phyloP scores from a whole-genome alignment of 2,113 vertebrate genomes.

The Lipophrys pholis region DNA sequence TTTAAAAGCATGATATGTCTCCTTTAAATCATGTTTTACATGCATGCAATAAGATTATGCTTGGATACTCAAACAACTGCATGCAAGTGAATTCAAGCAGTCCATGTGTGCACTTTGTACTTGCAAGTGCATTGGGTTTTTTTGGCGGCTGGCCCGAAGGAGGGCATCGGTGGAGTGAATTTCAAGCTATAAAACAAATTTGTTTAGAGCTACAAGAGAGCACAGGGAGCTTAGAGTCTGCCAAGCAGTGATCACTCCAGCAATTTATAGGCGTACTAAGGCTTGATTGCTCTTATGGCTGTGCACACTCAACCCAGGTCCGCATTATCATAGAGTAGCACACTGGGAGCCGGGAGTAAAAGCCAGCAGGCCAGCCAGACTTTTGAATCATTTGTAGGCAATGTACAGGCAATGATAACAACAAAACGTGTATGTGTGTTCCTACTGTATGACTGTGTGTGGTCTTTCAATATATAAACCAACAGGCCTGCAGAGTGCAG shows the following conservation, averaged over 20 bases:
- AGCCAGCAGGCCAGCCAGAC: conserved; percentile 15
- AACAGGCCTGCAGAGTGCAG: conserved; percentile 35
- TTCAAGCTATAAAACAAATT: conserved; percentile 66
- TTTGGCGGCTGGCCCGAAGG: conserved; percentile 19
- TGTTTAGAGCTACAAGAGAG: conserved; percentile 57
- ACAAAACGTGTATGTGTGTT: conserved; percentile 16
- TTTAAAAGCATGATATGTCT: too few relatives aligned
- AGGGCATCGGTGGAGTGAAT: conserved; percentile 45
- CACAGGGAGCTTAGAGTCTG: conserved; percentile 57
- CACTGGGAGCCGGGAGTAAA: conserved; percentile 21
- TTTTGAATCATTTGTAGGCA: conserved; percentile 30
- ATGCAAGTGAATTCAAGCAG: conserved; percentile 1
- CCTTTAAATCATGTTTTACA: conserved; percentile 38
- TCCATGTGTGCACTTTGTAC: conserved; percentile 15
- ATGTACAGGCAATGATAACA: conserved; percentile 30
- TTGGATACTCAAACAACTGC: conserved; percentile 20
- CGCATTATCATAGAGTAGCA: conserved; percentile 54
- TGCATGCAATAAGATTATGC: not conserved
- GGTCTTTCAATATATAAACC: conserved; percentile 43
- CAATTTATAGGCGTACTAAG: conserved; percentile 71
- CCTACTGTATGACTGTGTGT: conserved; percentile 49
- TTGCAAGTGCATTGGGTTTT: conserved; percentile 37
- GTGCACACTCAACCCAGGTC: conserved; percentile 47
- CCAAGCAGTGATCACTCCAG: conserved; percentile 69
- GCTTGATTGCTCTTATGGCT: conserved; percentile 52